A percentile compares a stretch with the other conserved stretches of the same genome.
phyloP scores from a whole-genome alignment of 1,140 invertebrate genomes.

The Batillaria attramentaria region DNA sequence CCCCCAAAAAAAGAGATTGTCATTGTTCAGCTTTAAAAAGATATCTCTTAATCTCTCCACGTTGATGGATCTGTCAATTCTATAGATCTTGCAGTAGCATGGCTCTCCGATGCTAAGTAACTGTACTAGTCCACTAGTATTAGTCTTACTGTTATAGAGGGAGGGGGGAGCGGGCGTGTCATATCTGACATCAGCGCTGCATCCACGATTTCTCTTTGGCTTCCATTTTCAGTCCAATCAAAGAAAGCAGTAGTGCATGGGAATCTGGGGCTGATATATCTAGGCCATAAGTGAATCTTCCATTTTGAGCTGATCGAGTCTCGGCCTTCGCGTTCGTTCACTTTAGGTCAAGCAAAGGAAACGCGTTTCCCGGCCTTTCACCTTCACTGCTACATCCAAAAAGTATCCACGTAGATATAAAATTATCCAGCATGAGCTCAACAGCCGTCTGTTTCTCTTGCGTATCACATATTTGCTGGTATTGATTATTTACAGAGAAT shows the following conservation, averaged over 20 bases:
- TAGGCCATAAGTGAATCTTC: conserved; percentile 26
- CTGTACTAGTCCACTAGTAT: too few species aligned
- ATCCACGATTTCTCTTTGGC: too few species aligned
- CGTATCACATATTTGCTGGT: conserved; percentile 36
- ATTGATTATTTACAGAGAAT: conserved; percentile 42
- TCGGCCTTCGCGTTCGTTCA: not conserved
- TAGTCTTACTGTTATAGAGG: too few species aligned
- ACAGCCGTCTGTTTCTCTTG: conserved; percentile 28
- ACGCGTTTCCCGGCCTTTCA: not conserved
- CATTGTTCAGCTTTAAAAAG: too few species aligned
- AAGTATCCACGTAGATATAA: not conserved
- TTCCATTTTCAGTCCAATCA: not conserved
- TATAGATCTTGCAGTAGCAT: too few species aligned
- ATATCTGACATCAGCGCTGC: too few species aligned
- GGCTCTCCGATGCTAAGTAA: too few species aligned
- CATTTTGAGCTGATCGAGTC: conserved; percentile 19
- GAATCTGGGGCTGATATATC: conserved; percentile 16
- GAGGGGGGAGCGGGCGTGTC: too few species aligned
- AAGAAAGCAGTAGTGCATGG: not conserved
- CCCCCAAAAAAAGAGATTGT: not conserved
- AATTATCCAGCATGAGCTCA: conserved; percentile 8
- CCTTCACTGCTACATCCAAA: not conserved
- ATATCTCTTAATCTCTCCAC: too few species aligned
- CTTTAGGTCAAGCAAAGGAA: not conserved
- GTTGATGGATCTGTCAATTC: too few species aligned